These are phyloP conservation scores for Eupeodes luniger DNA, from an alignment of 2,888 invertebrate genomes.

Conservation along the genomic window DNA sequence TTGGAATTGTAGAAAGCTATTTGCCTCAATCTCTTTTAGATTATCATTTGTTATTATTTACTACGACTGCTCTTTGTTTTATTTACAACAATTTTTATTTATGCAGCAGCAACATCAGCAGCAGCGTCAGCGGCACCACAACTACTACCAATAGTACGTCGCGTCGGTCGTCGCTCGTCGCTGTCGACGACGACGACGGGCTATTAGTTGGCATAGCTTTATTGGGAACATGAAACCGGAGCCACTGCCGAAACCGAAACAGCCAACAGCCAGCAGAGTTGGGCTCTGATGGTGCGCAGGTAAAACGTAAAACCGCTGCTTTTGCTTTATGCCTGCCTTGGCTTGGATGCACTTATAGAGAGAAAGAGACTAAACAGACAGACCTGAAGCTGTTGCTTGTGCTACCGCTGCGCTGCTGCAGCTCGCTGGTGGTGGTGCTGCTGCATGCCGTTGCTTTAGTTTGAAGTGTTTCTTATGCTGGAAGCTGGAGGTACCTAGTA, in stretches of 20 bases:
- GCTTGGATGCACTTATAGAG: slow-evolving; percentile 58
- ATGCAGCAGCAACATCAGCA: slow-evolving; percentile 71
- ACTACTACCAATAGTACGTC: slow-evolving; percentile 63
- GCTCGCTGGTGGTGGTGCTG: background rate
- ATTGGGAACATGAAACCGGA: slow-evolving; percentile 76
- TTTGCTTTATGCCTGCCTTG: slow-evolving; percentile 54
- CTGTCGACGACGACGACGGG: slow-evolving; percentile 24
- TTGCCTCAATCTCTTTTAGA: slow-evolving; percentile 78
- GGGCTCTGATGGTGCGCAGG: slow-evolving; percentile 55
- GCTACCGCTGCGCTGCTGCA: background rate
- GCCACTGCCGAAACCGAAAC: slow-evolving; percentile 76
- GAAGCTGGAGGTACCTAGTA: slow-evolving; percentile 1
- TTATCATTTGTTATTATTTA: slow-evolving; percentile 77
- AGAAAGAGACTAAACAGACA: slow-evolving; percentile 49
- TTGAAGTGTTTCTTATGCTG: background rate
- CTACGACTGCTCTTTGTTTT: slow-evolving; percentile 75
- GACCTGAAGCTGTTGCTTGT: slow-evolving; percentile 20
- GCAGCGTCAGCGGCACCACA: slow-evolving; percentile 64
- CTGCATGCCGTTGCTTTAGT: background rate
- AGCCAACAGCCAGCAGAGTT: slow-evolving; percentile 53
- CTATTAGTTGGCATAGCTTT: slow-evolving; percentile 76
- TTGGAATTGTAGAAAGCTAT: slow-evolving; percentile 80
- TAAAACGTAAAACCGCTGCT: slow-evolving; percentile 42
- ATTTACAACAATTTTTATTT: slow-evolving; percentile 78
- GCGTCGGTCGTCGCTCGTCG: background rate